Conservation (phyloP, 2,888 invertebrate species). For the Tetragonisca angustula region DNA sequence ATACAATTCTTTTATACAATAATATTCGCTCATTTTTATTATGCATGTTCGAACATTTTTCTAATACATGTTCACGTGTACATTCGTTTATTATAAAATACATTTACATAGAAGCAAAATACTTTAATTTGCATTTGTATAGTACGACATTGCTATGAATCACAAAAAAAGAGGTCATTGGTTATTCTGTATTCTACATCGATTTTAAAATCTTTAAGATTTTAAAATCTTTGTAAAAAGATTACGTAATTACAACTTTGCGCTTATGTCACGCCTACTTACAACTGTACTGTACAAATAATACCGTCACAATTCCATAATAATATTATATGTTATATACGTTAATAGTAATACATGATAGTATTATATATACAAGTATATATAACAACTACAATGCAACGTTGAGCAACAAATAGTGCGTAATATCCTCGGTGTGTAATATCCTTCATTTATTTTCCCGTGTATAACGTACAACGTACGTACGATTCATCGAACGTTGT, state of each 20-base stretch:
- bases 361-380: neutral
- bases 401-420: slow-evolving; percentile 49
- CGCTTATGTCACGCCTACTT: slow-evolving; percentile 1
- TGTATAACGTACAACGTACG: neutral
- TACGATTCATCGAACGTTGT: neutral
- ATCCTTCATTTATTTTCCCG: slow-evolving; percentile 1
- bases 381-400: slow-evolving; percentile 48
- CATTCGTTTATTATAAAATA: neutral
- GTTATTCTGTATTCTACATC: neutral
- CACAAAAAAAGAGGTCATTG: slow-evolving; percentile 6
- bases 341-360: no score
- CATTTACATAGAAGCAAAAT: slow-evolving; percentile 21
- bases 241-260: neutral
- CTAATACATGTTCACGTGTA: neutral
- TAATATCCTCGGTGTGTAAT: neutral
- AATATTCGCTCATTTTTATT: neutral
- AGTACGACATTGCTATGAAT: neutral
- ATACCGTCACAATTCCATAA: slow-evolving; percentile 1
- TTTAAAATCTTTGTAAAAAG: neutral
- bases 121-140: neutral
- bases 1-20: slow-evolving; percentile 1
- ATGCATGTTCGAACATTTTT: neutral
- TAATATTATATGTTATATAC: neutral
- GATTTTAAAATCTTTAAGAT: no score
- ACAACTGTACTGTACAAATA: slow-evolving; percentile 36